phyloP scores from a whole-genome alignment of 2,888 invertebrate species.

The Patella ulyssiponensis region DNA sequence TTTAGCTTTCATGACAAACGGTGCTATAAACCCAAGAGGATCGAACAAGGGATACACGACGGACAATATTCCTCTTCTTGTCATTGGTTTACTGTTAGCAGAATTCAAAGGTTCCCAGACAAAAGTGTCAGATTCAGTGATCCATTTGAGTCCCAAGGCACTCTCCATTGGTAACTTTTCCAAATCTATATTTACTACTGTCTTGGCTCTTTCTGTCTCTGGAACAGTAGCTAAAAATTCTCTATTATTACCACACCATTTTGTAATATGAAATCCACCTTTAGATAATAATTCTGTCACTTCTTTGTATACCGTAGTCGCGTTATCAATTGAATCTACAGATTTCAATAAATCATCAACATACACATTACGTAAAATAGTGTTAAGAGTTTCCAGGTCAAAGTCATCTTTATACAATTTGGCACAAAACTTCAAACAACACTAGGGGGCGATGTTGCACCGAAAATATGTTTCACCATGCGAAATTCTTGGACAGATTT shows the following conservation, averaged over 20 bases:
- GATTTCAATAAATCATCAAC: slow-evolving; percentile 19
- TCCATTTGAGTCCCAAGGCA: slow-evolving; percentile 1
- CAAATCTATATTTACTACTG: neutral
- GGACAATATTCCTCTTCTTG: slow-evolving; percentile 18
- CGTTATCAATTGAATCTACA: neutral
- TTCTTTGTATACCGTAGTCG: neutral
- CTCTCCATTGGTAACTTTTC: slow-evolving; percentile 11
- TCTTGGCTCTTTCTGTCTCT: neutral
- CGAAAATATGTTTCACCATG: slow-evolving; percentile 34
- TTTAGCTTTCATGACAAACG: slow-evolving; percentile 5
- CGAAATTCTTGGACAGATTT: slow-evolving; percentile 11
- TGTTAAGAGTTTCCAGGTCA: neutral
- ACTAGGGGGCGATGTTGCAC: slow-evolving; percentile 41
- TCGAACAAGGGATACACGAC: slow-evolving; percentile 2
- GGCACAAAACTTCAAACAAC: neutral
- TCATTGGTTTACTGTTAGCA: neutral
- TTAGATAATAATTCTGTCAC: neutral
- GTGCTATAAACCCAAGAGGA: slow-evolving; percentile 15
- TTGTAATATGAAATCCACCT: neutral
- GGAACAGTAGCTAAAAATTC: neutral
- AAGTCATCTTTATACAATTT: neutral
- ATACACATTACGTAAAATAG: slow-evolving; percentile 10
- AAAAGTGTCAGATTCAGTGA: slow-evolving; percentile 10
- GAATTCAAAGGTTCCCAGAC: neutral
- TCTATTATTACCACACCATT: neutral